These are phyloP conservation scores for Panopea generosa DNA, from an alignment of 2,888 invertebrate genomes.

Conservation along the genomic window DNA sequence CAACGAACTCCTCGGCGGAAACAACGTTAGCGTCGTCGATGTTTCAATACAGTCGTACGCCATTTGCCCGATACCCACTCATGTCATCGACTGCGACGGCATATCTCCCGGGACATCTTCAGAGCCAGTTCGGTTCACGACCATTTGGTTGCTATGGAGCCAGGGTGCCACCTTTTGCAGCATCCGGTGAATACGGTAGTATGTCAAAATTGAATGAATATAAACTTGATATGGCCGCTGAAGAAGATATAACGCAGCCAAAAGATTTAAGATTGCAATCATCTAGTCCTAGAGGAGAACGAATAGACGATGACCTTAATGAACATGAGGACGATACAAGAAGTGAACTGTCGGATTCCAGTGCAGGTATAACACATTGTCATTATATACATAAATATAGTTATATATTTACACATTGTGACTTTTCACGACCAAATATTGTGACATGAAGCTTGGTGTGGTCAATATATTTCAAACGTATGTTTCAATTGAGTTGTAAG, in stretches of 20 bases:
- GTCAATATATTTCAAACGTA: no score
- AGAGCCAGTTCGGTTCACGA: slow-evolving; percentile 21
- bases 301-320: slow-evolving; percentile 20
- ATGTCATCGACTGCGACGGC: slow-evolving; percentile 10
- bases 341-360: slow-evolving; percentile 39
- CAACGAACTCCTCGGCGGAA: slow-evolving; percentile 18
- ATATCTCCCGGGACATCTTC: slow-evolving; percentile 22
- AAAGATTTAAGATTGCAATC: slow-evolving; percentile 45
- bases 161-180: slow-evolving; percentile 5
- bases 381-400: no score
- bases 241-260: slow-evolving; percentile 22
- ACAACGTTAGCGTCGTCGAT: slow-evolving; percentile 35
- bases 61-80: slow-evolving; percentile 35
- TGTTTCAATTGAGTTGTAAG: no score
- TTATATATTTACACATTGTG: no score
- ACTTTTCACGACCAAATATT: no score
- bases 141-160: slow-evolving; percentile 2
- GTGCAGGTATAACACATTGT: slow-evolving; percentile 12
- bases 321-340: slow-evolving; percentile 32
- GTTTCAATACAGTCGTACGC: slow-evolving; percentile 34
- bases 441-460: no score
- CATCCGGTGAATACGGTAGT: neutral
- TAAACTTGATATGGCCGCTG: slow-evolving; percentile 3
- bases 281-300: slow-evolving; percentile 19
- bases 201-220: neutral